Conservation (phyloP, 2,113 vertebrate species). For the Martes martes region DNA sequence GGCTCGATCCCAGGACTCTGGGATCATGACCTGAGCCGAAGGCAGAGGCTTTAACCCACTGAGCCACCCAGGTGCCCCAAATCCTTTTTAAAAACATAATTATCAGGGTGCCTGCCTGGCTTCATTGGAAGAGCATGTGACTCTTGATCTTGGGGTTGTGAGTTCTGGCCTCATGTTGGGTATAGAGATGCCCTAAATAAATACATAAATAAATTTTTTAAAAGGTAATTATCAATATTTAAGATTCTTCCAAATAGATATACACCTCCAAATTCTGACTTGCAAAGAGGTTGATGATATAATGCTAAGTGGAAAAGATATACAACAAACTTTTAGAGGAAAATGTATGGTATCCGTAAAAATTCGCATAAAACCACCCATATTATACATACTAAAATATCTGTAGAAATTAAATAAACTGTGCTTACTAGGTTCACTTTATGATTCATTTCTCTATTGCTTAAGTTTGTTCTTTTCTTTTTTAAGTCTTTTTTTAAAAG, state of each 20-base stretch:
- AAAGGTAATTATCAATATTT: not conserved
- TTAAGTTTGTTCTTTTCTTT: not conserved
- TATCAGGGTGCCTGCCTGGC: not conserved
- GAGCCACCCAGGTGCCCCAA: too few species aligned
- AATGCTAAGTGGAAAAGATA: not conserved
- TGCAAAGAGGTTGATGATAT: not conserved
- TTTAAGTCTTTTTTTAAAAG: too few species aligned
- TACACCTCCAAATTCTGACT: not conserved
- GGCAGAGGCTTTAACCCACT: too few species aligned
- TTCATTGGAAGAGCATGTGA: not conserved
- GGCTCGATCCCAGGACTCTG: too few species aligned
- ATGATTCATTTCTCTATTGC: not conserved
- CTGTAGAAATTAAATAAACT: not conserved
- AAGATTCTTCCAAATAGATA: not conserved
- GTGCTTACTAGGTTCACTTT: not conserved
- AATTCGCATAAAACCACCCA: not conserved
- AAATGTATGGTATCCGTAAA: not conserved
- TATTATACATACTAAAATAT: not conserved
- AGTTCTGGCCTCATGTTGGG: not conserved
- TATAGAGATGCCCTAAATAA: not conserved
- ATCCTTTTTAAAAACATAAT: not conserved
- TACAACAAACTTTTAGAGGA: not conserved
- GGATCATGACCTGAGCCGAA: too few species aligned
- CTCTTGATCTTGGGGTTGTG: not conserved
- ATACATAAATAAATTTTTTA: not conserved